Percentiles rank a stretch among this genome's conserved stretches.
phyloP scores from a whole-genome alignment of 2,113 vertebrate species.

The Dipodomys ordii region DNA sequence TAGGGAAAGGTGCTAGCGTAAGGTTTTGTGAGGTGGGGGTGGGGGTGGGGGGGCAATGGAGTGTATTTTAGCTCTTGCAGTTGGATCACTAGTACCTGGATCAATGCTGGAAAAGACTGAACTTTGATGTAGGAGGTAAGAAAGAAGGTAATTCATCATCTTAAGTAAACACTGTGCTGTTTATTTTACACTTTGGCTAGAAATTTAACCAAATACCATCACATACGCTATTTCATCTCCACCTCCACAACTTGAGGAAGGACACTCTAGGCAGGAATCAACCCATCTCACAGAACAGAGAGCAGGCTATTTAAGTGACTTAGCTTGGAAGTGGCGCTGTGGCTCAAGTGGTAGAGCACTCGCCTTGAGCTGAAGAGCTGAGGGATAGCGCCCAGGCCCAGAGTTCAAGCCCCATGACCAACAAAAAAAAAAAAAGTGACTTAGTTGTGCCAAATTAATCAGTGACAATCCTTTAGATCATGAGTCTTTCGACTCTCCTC shows the following conservation, averaged over 20 bases:
- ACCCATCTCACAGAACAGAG: neutral
- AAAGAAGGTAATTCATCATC: neutral
- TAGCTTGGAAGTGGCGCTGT: too few relatives aligned
- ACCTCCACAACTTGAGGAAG: neutral
- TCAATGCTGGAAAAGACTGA: neutral
- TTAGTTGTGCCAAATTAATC: neutral
- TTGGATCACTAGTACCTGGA: neutral
- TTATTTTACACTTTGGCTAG: neutral
- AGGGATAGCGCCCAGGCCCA: too few relatives aligned
- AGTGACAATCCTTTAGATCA: neutral
- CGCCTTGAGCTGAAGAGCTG: too few relatives aligned
- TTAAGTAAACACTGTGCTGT: neutral
- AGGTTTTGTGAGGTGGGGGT: too few relatives aligned
- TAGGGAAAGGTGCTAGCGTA: too few relatives aligned
- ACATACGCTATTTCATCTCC: neutral
- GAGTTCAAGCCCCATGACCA: too few relatives aligned
- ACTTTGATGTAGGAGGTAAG: neutral
- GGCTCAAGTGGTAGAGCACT: too few relatives aligned
- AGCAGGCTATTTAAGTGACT: neutral
- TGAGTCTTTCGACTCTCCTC: neutral
- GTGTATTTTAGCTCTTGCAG: neutral
- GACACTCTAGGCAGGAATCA: too few relatives aligned
- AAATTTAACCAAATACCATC: neutral
- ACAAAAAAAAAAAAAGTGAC: too few relatives aligned
- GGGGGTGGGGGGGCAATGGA: too few relatives aligned